These are phyloP conservation scores for Epizoanthus ramosus DNA, from an alignment of 92 coral and sea anemone species.

Conservation along the genomic window DNA sequence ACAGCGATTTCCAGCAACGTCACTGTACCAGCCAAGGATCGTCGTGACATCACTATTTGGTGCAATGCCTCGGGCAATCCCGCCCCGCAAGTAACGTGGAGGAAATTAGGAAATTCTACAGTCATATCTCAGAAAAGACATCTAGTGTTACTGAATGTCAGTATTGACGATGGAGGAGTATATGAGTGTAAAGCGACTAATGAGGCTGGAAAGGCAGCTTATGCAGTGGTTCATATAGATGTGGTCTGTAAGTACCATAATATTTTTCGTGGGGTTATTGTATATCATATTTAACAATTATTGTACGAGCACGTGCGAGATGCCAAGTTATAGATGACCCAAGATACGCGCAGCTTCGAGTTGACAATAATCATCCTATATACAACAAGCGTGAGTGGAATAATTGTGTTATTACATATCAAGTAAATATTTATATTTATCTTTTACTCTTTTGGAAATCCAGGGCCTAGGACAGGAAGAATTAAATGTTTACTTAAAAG, in stretches of 20 bases:
- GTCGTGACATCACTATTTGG: slow-evolving; percentile 22
- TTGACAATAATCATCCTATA: too few relatives aligned
- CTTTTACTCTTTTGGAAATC: too few relatives aligned
- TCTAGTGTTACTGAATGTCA: slow-evolving; percentile 47
- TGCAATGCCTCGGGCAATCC: slow-evolving; percentile 37
- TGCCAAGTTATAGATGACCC: too few relatives aligned
- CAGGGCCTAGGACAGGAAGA: too few relatives aligned
- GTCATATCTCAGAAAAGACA: slow-evolving; percentile 29
- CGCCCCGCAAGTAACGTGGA: slow-evolving; percentile 49
- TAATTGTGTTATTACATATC: too few relatives aligned
- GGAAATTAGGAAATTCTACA: slow-evolving; percentile 39
- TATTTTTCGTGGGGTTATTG: too few relatives aligned
- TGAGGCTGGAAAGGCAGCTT: slow-evolving; percentile 65
- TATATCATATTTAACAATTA: background rate
- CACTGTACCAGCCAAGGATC: slow-evolving; percentile 11
- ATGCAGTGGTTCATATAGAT: slow-evolving; percentile 31
- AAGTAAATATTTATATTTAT: too few relatives aligned
- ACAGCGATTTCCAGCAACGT: slow-evolving; percentile 22
- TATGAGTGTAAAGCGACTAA: slow-evolving; percentile 71
- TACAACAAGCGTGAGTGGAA: too few relatives aligned
- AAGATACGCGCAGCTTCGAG: too few relatives aligned
- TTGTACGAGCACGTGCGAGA: too few relatives aligned
- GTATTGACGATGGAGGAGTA: slow-evolving; percentile 50
- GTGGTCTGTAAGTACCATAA: slow-evolving; percentile 18
- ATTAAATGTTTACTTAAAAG: too few relatives aligned